Evolutionary conservation across 1,140 invertebrate species (phyloP).

Genomic region (Drosophila burlai): DNA sequence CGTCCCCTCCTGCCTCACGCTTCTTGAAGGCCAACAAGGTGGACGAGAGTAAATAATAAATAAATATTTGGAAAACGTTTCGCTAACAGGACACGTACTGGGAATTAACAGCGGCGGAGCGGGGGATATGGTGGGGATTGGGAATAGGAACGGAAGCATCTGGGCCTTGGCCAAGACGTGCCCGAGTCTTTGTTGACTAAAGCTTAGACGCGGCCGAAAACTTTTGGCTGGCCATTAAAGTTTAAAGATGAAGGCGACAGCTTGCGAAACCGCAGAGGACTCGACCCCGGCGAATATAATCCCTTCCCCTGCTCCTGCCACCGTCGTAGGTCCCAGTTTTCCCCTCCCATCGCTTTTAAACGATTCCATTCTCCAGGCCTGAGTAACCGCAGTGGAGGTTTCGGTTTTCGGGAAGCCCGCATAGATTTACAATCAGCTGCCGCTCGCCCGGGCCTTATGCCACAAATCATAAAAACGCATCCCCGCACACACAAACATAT

Average conservation of each 20-base stretch:
- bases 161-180: slow-evolving; percentile 62
- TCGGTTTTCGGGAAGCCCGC: slow-evolving; percentile 40
- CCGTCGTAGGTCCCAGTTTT: neutral
- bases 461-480: slow-evolving; percentile 82
- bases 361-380: slow-evolving; percentile 33
- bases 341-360: slow-evolving; percentile 18
- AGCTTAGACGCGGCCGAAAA: slow-evolving; percentile 54
- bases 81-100: slow-evolving; percentile 76
- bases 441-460: slow-evolving; percentile 57
- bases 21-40: slow-evolving; percentile 56
- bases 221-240: slow-evolving; percentile 73
- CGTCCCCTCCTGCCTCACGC: neutral
- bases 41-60: slow-evolving; percentile 79
- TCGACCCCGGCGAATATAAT: slow-evolving; percentile 46
- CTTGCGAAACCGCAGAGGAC: slow-evolving; percentile 60
- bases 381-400: slow-evolving; percentile 53
- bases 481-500: slow-evolving; percentile 49
- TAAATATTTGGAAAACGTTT: slow-evolving; percentile 80
- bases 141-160: slow-evolving; percentile 41
- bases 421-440: slow-evolving; percentile 78
- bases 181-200: slow-evolving; percentile 65
- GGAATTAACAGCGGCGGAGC: slow-evolving; percentile 61
- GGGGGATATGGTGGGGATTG: slow-evolving; percentile 4
- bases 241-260: slow-evolving; percentile 82
- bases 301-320: slow-evolving; percentile 1